Base-by-base conservation (phyloP, 2,888 invertebrate genomes). In the Caradrina kadenii region DNA sequence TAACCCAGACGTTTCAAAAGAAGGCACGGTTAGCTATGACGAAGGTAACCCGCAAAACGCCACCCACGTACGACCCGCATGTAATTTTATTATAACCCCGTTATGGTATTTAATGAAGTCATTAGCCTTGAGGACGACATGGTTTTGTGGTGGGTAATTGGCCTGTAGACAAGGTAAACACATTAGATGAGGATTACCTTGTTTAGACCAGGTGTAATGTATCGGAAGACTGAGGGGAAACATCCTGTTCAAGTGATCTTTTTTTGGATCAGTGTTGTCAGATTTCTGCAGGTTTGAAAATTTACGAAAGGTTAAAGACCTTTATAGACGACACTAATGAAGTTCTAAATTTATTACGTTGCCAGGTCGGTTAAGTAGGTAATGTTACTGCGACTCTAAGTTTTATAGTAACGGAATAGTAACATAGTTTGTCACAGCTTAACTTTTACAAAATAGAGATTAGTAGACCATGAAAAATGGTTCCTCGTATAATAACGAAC, bases 21-120 rank as follows among this genome's bases (percentile, higher is more conserved):
- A 76, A 72, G 80, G 72, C 81, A 79, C 72, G 75, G 75, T 76
- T 72, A 65, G 58, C 81, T 71, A 85, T 90, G 90, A 90, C 88
- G 89, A 87, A 88, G 90, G 91, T 89, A 80, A 73, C 64, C 91
- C 90, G 55, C 89, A 88, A 80, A 86, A 83, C 85, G 86, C 77
- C 89, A 83, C 83, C 85, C 88, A 88, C 17, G 45, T 17, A 45
- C 79, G 79, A 76, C 80, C 83, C 75, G 80, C 83, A 59, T 78
- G 82, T 88, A 83, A 89, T 86, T 86, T 85, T 85, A 86, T 86
- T 87, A 88, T 87, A 86, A 89, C 86, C 85, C 83, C 81, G 86
- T 86, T 87, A 86, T 76, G 68, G 68, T 75, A 79, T 76, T 77
- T 82, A 75, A 79, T 86, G 82, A 78, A 78, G 76, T 83, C 80